These are phyloP conservation scores for Solea solea DNA, from an alignment of 2,113 vertebrate genomes.

Conservation along the genomic window DNA sequence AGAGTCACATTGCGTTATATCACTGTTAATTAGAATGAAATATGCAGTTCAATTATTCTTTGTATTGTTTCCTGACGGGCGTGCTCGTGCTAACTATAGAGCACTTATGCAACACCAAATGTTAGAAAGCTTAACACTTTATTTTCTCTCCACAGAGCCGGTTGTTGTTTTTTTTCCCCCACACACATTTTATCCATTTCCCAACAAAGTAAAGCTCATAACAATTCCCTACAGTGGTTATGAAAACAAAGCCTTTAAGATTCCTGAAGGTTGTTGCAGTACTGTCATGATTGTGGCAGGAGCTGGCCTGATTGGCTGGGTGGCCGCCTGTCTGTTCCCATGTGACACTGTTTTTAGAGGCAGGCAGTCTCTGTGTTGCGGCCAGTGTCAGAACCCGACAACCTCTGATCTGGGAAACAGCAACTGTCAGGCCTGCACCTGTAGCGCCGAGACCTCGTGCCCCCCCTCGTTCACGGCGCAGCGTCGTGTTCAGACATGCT, in stretches of 20 bases:
- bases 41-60: slow-evolving; percentile 83
- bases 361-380: slow-evolving; percentile 61
- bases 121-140: slow-evolving; percentile 70
- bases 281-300: slow-evolving; percentile 48
- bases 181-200: slow-evolving; percentile 27
- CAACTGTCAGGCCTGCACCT: slow-evolving; percentile 81
- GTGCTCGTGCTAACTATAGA: slow-evolving; percentile 71
- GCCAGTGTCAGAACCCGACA: slow-evolving; percentile 67
- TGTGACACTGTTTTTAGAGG: slow-evolving; percentile 70
- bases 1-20: slow-evolving; percentile 82
- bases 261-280: slow-evolving; percentile 44
- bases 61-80: slow-evolving; percentile 76
- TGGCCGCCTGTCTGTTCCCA: slow-evolving; percentile 54
- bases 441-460: slow-evolving; percentile 72
- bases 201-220: slow-evolving; percentile 39
- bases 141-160: slow-evolving; percentile 34
- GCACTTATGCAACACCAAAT: slow-evolving; percentile 75
- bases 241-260: slow-evolving; percentile 34
- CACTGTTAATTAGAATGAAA: slow-evolving; percentile 86
- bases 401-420: slow-evolving; percentile 76
- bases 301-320: slow-evolving; percentile 54
- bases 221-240: slow-evolving; percentile 16
- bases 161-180: slow-evolving; percentile 1
- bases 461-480: slow-evolving; percentile 28
- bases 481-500: slow-evolving; percentile 61